phyloP scores from a whole-genome alignment of 2,113 vertebrate species.

The Amblyornis subalaris region DNA sequence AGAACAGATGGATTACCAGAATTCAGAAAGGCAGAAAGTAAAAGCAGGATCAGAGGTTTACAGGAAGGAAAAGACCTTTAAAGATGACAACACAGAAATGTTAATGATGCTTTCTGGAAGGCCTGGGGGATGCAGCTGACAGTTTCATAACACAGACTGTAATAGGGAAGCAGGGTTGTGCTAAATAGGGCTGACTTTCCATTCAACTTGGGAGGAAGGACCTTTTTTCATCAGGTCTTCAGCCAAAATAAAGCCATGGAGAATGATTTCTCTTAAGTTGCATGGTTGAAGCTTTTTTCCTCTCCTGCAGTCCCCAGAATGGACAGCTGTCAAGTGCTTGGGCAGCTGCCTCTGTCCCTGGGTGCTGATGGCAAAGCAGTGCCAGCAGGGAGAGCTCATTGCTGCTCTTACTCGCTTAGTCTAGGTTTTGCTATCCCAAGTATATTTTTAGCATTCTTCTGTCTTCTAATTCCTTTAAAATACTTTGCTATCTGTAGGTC shows the following conservation, averaged over 20 bases:
- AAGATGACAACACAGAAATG: accelerated
- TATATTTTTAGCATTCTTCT: background rate
- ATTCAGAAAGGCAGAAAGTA: background rate
- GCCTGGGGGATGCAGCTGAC: background rate
- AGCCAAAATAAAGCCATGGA: background rate
- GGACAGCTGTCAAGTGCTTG: background rate
- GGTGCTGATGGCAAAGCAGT: background rate
- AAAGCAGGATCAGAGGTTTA: background rate
- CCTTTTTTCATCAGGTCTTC: background rate
- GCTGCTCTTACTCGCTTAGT: background rate
- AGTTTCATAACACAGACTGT: background rate
- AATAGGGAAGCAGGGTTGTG: background rate
- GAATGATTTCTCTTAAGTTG: background rate
- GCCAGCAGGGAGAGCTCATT: background rate
- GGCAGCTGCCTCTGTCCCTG: background rate
- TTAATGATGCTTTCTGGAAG: background rate
- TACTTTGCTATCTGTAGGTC: background rate
- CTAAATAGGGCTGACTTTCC: background rate
- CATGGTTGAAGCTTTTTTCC: background rate
- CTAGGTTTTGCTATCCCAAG: background rate
- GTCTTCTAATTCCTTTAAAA: background rate
- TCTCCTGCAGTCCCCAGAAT: background rate
- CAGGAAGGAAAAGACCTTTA: background rate
- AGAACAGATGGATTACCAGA: background rate
- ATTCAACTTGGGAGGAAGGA: background rate